Base-by-base conservation (phyloP, 2,888 invertebrate species). In the Spisula subtruncata region DNA sequence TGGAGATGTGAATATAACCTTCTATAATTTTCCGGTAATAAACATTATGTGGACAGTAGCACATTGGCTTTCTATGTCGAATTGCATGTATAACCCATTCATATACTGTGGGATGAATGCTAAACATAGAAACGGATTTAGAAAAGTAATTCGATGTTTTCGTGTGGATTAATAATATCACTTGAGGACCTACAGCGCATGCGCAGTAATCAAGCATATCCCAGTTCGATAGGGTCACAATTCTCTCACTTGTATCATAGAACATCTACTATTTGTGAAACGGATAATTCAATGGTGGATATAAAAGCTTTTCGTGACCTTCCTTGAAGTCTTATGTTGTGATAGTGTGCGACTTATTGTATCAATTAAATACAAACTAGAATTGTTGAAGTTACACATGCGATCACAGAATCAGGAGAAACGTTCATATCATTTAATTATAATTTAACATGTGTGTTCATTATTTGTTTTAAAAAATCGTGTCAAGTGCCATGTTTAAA, bases 101-200 rank as follows among this genome's bases (percentile, higher is more conserved):
- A 99, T 99, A 94, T 99, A 99, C 91, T 99, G 98, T 97, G 99
- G 98, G 98, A 99, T 99, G 98, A 99, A 99, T 97, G 98, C 98
- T 92, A 98, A 98, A 87, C 95, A 94, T 86, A 89, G 95, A 51
- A 92, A 94, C 56, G 95, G 95, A 71, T 95, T 95, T 87, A 60
- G 91, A 20, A 91, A 90, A 83, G 94, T 93, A 48, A 90, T 95
- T 81, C 91, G 89, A 41, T 92, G 93, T 81, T 92, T 56, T 91
- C 93, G 0, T 95, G 94, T 89, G 94, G 94, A 83, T 86, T 93
- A n/a, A 85, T 93, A 5, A 92, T 92, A 83, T 75, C 92, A 18
- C 89, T 83, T 51, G 89, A 89, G 16, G 93, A 91, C 80, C 85
- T 93, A 41, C 89, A 92, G 81, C 89, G 93, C 20, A 91, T 94